These are phyloP conservation scores for Propsilocerus akamusi DNA, from an alignment of 1,140 invertebrate species.

Conservation along the genomic window DNA sequence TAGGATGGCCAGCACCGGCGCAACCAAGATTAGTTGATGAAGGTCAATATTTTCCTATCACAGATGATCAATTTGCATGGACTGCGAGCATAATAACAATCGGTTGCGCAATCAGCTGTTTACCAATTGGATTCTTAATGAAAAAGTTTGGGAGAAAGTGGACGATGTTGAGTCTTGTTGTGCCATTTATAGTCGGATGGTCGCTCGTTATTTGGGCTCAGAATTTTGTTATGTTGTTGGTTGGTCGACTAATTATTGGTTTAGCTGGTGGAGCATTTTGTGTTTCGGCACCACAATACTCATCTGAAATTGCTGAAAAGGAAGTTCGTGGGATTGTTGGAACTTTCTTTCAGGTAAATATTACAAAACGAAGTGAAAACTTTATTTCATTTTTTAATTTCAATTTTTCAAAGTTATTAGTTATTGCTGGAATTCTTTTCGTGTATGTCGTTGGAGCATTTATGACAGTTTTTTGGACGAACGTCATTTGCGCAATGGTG, in stretches of 20 bases:
- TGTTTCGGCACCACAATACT: constrained; percentile 23
- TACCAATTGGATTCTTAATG: too few relatives aligned
- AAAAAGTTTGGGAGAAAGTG: too few relatives aligned
- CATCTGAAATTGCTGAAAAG: constrained; percentile 29
- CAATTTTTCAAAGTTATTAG: too few relatives aligned
- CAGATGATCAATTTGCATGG: too few relatives aligned
- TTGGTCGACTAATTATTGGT: constrained; percentile 23
- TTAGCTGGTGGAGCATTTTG: constrained; percentile 23
- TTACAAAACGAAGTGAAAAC: too few relatives aligned
- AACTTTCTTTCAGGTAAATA: constrained; percentile 47
- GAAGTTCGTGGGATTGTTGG: constrained; percentile 48
- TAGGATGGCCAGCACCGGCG: constrained; percentile 60
- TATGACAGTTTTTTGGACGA: constrained; percentile 28
- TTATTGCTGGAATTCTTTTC: constrained; percentile 42
- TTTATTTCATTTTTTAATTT: too few relatives aligned
- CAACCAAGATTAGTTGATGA: constrained; percentile 31
- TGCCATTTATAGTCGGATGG: too few relatives aligned
- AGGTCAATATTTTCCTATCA: too few relatives aligned
- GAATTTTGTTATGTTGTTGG: constrained; percentile 30
- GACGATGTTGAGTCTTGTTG: too few relatives aligned
- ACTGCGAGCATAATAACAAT: too few relatives aligned
- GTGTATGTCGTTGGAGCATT: constrained; percentile 34
- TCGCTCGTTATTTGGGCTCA: constrained; percentile 36
- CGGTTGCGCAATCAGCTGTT: too few relatives aligned
- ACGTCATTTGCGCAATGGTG: constrained; percentile 34